Conservation (phyloP, 2,113 vertebrate genomes). For the Nycticryphes semicollaris region DNA sequence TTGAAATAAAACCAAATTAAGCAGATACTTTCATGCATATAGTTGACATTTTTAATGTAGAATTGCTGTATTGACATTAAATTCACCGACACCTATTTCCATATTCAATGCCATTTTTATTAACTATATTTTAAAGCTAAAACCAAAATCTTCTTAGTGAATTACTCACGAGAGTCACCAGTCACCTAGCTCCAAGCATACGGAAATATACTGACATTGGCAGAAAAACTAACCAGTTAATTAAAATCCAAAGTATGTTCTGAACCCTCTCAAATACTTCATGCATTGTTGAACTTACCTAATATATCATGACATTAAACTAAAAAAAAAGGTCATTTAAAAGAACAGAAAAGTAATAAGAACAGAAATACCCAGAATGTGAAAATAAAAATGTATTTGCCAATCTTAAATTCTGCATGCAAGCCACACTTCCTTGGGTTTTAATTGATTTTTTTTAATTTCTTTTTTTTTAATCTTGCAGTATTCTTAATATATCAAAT, state of each 20-base stretch:
- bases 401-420: not conserved
- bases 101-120: not conserved
- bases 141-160: not conserved
- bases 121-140: not conserved
- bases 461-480: not conserved
- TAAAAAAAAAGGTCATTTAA: not conserved
- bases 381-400: not conserved
- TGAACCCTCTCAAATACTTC: not conserved
- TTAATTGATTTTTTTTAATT: not conserved
- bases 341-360: not conserved
- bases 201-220: not conserved
- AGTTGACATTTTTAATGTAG: not conserved
- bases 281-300: not conserved
- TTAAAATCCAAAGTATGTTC: not conserved
- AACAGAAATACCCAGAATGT: not conserved
- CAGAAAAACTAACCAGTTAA: conserved; percentile 5
- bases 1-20: not conserved
- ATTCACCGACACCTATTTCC: not conserved
- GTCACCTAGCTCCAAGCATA: not conserved
- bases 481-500: not conserved
- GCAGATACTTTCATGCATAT: not conserved
- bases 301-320: not conserved
- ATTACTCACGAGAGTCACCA: not conserved
- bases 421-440: not conserved
- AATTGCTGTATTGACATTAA: not conserved